Evolutionary conservation across 1,140 invertebrate species (phyloP).

Genomic region (Drosophila gunungcola): DNA sequence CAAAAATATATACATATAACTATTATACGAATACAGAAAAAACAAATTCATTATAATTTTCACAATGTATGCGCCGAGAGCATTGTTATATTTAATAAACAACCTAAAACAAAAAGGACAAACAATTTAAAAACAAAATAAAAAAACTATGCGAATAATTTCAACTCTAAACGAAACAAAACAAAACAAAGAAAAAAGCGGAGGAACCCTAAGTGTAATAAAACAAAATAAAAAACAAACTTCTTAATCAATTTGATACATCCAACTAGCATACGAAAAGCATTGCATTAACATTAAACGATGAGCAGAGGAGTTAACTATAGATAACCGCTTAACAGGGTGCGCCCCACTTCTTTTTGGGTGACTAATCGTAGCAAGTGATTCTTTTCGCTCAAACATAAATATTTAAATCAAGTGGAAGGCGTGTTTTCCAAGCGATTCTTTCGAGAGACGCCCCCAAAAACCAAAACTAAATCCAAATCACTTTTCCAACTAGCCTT

Average conservation of each 20-base stretch:
- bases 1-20: conserved; percentile 52
- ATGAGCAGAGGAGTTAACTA: conserved; percentile 22
- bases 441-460: conserved; percentile 12
- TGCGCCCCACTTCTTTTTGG: conserved; percentile 30
- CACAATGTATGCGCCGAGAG: conserved; percentile 46
- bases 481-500: conserved; percentile 70
- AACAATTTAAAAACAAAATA: conserved; percentile 18
- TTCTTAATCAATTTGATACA: conserved; percentile 68
- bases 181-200: conserved; percentile 13
- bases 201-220: conserved; percentile 43
- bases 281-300: conserved; percentile 31
- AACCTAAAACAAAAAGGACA: conserved; percentile 24
- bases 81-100: conserved; percentile 75
- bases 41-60: conserved; percentile 55
- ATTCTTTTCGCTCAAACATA: conserved; percentile 43
- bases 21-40: conserved; percentile 24
- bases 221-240: conserved; percentile 43
- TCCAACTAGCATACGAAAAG: conserved; percentile 38
- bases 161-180: conserved; percentile 48
- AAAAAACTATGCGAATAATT: conserved; percentile 62
- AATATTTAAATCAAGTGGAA: conserved; percentile 22
- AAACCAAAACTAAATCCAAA: conserved; percentile 24
- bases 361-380: conserved; percentile 44
- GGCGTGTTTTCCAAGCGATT: conserved; percentile 26
- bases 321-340: conserved; percentile 49